A percentile compares a stretch with the other conserved stretches of the same genome.
Evolutionary conservation across 2,797 vertebrate genomes (phyloP).

Genomic region (Lates japonicus): DNA sequence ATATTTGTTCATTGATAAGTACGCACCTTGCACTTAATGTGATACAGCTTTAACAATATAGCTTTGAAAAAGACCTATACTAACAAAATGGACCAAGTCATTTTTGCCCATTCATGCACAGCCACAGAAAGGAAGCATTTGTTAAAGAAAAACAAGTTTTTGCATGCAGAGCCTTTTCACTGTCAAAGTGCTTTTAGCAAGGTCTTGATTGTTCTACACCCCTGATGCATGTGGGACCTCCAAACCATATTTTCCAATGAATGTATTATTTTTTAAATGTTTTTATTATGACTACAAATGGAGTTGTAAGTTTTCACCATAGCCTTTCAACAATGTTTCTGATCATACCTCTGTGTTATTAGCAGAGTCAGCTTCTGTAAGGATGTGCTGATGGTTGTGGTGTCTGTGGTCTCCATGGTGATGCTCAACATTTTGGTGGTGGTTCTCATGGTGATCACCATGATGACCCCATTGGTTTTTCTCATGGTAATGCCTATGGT

Average conservation of each 20-base stretch:
- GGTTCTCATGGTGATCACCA: background rate
- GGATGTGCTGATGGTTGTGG: constrained; percentile 15
- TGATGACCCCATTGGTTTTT: no score
- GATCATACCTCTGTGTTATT: constrained; percentile 55
- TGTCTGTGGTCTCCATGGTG: background rate
- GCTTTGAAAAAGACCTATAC: background rate
- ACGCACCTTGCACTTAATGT: background rate
- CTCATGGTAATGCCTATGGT: constrained; percentile 5
- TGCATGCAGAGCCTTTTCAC: no score
- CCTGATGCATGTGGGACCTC: no score
- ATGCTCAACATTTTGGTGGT: background rate
- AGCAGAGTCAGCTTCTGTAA: background rate
- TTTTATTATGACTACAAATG: background rate
- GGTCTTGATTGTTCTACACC: background rate
- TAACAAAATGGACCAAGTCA: no score
- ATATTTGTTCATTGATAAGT: no score
- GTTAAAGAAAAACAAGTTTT: no score
- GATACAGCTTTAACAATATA: background rate
- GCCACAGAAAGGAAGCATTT: no score
- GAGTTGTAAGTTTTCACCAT: background rate
- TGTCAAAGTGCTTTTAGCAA: no score
- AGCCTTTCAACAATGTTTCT: background rate
- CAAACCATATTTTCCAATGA: no score
- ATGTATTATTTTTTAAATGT: background rate
- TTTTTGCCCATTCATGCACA: no score